Percentiles rank a stretch among this genome's conserved stretches.
phyloP scores from a whole-genome alignment of 2,797 vertebrate genomes.

The Spinus olivaceus region DNA sequence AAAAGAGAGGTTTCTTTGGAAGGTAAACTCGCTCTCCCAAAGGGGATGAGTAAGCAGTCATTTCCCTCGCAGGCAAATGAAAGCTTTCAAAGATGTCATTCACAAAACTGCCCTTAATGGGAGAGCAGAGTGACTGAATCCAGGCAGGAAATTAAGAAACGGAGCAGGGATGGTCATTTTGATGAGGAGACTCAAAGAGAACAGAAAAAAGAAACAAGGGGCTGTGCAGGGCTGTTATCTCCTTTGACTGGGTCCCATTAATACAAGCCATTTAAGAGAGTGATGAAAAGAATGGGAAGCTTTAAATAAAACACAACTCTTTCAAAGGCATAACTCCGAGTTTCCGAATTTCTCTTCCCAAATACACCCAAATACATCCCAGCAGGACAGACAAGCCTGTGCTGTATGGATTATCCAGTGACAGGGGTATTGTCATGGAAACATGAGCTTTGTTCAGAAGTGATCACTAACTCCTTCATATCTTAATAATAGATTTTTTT shows the following conservation, averaged over 20 bases:
- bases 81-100: conserved; percentile 55
- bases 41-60: conserved; percentile 45
- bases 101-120: conserved; percentile 41
- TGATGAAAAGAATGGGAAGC: background rate
- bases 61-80: conserved; percentile 8
- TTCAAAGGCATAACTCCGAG: conserved; percentile 15
- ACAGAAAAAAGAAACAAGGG: background rate
- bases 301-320: background rate
- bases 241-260: background rate
- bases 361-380: conserved; percentile 22
- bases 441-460: conserved; percentile 11
- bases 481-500: background rate
- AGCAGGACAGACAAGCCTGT: conserved; percentile 23
- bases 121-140: conserved; percentile 22
- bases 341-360: conserved; percentile 7
- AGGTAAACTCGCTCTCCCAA: conserved; percentile 40
- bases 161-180: background rate
- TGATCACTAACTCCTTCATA: background rate
- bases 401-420: conserved; percentile 5
- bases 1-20: conserved; percentile 1
- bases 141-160: conserved; percentile 40
- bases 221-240: background rate
- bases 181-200: conserved; percentile 26
- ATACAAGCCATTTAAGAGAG: background rate
- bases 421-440: conserved; percentile 56